Base-by-base conservation (phyloP, 1,140 invertebrate species). In the Leptopilina clavipes region DNA sequence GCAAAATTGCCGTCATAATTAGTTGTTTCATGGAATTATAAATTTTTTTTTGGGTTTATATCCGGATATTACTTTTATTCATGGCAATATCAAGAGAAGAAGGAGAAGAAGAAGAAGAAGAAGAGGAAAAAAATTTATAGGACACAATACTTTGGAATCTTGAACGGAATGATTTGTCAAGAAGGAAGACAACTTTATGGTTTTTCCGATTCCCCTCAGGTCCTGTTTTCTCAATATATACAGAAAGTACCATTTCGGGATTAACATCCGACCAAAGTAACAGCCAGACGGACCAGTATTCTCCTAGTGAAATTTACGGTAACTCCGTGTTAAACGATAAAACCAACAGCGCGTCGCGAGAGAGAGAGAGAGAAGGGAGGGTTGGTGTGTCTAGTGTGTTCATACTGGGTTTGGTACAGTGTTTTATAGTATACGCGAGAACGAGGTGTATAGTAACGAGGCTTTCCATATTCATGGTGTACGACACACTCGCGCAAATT, bases 381-480 rank as follows among this genome's bases (percentile, higher is more conserved):
- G 43, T 71, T 79, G 74, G 76, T 76, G 73, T 79, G 74, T 79
- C 76, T 77, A 74, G 78, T 79, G 77, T 83, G 76, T 83, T 80
- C 81, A 78, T 76, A 79, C 75, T 82, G 77, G 54, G 56, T 75
- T 40, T 76, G 72, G 71, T 77, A 72, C 56, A 81, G 77, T 80
- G 65, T 72, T 25, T 76, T 71, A 76, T 76, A 83, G 71, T 83
- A 76, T 81, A 79, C 78, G 74, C 72, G 70, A 82, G 81, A 86
- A 79, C 84, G 78, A 81, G 82, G 82, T 78, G 74, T 87, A 83
- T 85, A 86, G 84, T 88, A 89, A 89, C 85, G 85, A 88, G 83
- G 82, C 79, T 81, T 82, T 89, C 85, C 87, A 89, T 89, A 89
- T 90, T 89, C 88, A 90, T 90, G 83, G 80, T 84, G 80, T 81